Percentiles rank a stretch among this genome's conserved stretches.
Evolutionary conservation across 2,888 invertebrate genomes (phyloP).

Genomic region (Odontocerum albicorne): DNA sequence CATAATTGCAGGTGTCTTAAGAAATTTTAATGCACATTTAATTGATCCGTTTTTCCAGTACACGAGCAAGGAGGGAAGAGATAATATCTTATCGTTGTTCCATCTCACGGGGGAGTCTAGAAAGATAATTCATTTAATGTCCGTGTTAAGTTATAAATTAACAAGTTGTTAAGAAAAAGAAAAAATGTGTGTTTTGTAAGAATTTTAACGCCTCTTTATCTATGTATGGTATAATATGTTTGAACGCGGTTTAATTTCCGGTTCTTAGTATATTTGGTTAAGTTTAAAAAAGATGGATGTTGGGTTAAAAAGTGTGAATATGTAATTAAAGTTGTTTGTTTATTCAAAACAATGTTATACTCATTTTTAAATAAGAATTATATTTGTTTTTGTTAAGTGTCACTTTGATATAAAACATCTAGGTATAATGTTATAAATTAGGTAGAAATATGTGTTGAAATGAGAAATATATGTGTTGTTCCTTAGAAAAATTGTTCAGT

Average conservation of each 20-base stretch:
- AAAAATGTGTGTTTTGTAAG: neutral
- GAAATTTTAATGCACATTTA: slow-evolving; percentile 30
- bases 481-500: no score
- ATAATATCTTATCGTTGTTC: slow-evolving; percentile 9
- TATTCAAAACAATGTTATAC: neutral
- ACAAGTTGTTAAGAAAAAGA: neutral
- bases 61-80: slow-evolving; percentile 10
- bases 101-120: neutral
- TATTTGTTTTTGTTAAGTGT: no score
- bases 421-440: no score
- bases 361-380: no score
- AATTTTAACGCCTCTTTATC: slow-evolving; percentile 8
- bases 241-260: no score
- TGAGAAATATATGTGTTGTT: no score
- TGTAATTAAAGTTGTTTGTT: neutral
- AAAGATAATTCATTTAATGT: slow-evolving; percentile 9
- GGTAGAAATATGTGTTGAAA: no score
- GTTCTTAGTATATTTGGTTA: no score
- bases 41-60: slow-evolving; percentile 32
- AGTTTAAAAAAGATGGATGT: no score
- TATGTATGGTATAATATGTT: no score
- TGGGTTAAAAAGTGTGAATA: neutral
- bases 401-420: no score
- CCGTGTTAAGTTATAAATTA: slow-evolving; percentile 8
- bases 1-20: slow-evolving; percentile 24